A percentile compares a stretch with the other conserved stretches of the same genome.
phyloP scores from a whole-genome alignment of 2,113 vertebrate genomes.

The Mirza zaza region DNA sequence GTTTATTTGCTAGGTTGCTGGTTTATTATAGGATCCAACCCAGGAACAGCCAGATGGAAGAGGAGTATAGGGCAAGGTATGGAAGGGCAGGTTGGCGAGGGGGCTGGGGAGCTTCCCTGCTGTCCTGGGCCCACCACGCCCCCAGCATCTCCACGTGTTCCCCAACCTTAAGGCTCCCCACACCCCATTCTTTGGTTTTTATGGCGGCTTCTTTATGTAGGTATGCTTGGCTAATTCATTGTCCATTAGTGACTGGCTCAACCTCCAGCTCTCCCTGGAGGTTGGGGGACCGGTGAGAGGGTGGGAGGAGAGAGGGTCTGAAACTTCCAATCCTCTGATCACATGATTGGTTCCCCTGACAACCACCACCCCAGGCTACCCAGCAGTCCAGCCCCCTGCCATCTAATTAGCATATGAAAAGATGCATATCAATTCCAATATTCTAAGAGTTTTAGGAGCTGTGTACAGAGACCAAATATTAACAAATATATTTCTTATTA shows the following conservation, averaged over 20 bases:
- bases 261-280: background rate
- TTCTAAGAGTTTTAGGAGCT: background rate
- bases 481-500: background rate
- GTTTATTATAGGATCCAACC: background rate
- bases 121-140: too few species aligned
- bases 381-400: background rate
- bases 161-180: background rate
- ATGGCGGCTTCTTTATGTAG: background rate
- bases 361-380: background rate
- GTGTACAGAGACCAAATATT: background rate
- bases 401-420: background rate
- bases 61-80: background rate
- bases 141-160: background rate
- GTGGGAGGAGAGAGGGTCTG: background rate
- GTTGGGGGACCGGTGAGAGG: background rate
- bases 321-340: background rate
- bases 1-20: background rate
- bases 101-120: background rate
- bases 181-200: background rate
- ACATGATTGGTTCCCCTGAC: background rate
- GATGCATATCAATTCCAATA: background rate
- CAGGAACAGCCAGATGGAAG: background rate
- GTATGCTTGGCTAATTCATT: background rate
- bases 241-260: background rate
- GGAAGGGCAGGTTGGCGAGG: background rate